Evolutionary conservation across 2,113 vertebrate species (phyloP), one percentile per base, ranked within the genome.

Genomic region (Halichoerus grypus): DNA sequence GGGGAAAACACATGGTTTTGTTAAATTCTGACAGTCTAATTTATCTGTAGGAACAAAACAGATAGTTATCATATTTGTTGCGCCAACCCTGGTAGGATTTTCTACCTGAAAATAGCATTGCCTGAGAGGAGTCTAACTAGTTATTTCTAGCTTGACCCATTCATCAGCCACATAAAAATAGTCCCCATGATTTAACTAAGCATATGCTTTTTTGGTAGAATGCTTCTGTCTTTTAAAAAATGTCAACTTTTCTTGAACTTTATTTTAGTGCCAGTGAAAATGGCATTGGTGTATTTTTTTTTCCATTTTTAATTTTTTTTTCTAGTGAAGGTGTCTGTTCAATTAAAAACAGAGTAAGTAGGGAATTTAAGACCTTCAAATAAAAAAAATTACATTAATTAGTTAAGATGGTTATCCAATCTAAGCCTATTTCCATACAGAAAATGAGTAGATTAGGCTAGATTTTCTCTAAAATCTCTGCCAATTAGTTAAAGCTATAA

Each of bases 51-150:
- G 21, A 72, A 63, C 24, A 61, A 94, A 85, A 91, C 77, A 95
- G 65, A 97, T 63, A 92, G 79, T 33, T 46, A 24, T 53, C 3
- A 26, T 79, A 61, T 33, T 59, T 72, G 5, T 59, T 89, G 31
- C 4, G 12, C 63, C 26, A 26, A 51, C 7, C 11, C 15, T 55
- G 28, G 39, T 57, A 77, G 71, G 2, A 59, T 88, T 88, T 90
- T 91, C 83, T 79, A 82, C 89, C 59, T 79, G 71, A 96, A 93
- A 97, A 95, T 24, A 77, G 46, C 33, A 95, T 83, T 82, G 36
- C 31, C 10, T 55, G 31, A 49, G 28, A 84, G 69, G 33, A 65
- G 18, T 39, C 4, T 94, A 42, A 16, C 46, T 91, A 46, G 22
- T 74, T 79, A 3, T 91, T 88, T 53, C 31, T 65, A 28, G 71